Percentiles rank a stretch among this genome's conserved stretches.
Conservation (phyloP, 1,140 invertebrate genomes). For the Drosophila pseudoobscura region DNA sequence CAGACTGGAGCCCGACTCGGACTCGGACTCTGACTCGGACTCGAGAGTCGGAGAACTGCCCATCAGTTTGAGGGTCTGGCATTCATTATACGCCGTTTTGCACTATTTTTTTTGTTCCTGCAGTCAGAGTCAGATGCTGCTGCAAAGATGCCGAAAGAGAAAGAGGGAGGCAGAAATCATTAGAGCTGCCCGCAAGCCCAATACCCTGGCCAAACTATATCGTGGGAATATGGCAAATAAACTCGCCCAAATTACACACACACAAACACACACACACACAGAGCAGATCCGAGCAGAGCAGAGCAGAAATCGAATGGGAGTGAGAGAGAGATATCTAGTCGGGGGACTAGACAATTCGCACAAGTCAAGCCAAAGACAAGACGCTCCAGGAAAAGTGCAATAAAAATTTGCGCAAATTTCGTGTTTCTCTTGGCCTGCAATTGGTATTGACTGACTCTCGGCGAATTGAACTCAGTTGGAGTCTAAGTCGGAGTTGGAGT, state of each 20-base stretch:
- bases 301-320: conserved; percentile 5
- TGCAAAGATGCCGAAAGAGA: conserved; percentile 30
- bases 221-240: conserved; percentile 81
- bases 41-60: conserved; percentile 20
- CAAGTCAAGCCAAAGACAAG: conserved; percentile 48
- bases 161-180: conserved; percentile 60
- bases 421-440: conserved; percentile 79
- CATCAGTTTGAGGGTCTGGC: conserved; percentile 62
- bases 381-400: conserved; percentile 78
- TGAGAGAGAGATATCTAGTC: conserved; percentile 22
- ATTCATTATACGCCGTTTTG: conserved; percentile 78
- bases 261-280: conserved; percentile 15
- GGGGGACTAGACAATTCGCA: conserved; percentile 58
- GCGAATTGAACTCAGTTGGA: not conserved
- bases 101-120: conserved; percentile 68
- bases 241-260: conserved; percentile 75
- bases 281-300: not conserved
- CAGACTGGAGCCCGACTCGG: not conserved
- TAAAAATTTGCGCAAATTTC: conserved; percentile 82
- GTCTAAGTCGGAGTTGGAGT: not conserved
- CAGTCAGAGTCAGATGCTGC: conserved; percentile 5
- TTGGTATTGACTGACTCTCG: conserved; percentile 69
- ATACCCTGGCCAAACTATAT: conserved; percentile 71
- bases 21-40: no score
- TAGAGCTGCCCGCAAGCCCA: conserved; percentile 71